Evolutionary conservation across 64 coral and sea anemone genomes (phyloP).

Genomic region (Stylophora pistillata): DNA sequence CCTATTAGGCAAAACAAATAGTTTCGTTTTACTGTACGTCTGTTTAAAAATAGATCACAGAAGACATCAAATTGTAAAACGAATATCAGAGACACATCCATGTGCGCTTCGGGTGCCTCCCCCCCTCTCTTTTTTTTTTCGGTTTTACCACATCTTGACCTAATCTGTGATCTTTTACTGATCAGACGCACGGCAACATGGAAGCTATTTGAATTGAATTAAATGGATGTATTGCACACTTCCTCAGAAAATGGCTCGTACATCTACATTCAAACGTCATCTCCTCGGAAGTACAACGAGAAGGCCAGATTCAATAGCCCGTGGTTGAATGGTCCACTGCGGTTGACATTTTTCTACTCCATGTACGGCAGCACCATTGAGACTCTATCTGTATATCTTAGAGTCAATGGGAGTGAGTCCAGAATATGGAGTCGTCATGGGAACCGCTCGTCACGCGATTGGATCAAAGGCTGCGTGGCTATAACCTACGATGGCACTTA

Average conservation of each 20-base stretch:
- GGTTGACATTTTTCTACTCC: neutral
- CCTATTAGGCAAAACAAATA: no score
- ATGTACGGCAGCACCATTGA: slow-evolving; percentile 1
- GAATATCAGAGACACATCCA: no score
- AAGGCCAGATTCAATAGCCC: neutral
- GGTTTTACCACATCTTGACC: no score
- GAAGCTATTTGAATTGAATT: neutral
- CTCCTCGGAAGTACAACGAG: neutral
- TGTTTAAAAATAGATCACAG: no score
- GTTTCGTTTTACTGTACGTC: no score
- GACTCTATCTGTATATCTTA: neutral
- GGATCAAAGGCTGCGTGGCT: neutral
- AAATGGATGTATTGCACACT: neutral
- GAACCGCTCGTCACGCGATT: neutral
- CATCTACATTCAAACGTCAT: neutral
- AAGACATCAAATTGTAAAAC: no score
- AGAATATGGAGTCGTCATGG: slow-evolving; percentile 4
- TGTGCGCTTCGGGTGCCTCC: no score
- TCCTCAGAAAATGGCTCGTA: neutral
- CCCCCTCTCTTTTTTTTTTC: no score
- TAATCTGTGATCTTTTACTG: no score
- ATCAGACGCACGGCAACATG: no score
- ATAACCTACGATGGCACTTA: neutral
- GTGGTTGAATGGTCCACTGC: neutral
- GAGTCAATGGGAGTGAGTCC: neutral